phyloP scores from a whole-genome alignment of 2,888 invertebrate genomes.

The Habroteleia sp. region DNA sequence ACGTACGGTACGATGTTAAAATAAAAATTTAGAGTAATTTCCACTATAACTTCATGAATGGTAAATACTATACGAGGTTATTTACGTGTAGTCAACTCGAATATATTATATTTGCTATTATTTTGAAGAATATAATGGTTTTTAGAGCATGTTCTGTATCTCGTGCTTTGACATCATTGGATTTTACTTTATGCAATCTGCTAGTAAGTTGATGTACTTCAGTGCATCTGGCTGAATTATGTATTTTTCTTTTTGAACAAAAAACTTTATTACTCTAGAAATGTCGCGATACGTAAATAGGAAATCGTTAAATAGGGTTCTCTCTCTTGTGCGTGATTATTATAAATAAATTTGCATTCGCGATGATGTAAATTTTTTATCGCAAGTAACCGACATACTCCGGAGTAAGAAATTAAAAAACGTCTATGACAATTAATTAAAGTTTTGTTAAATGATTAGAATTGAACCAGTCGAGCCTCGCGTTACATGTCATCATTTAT shows the following conservation, averaged over 20 bases:
- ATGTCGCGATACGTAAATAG: slow-evolving; percentile 12
- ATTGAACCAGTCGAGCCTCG: slow-evolving; percentile 57
- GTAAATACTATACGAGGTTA: slow-evolving; percentile 8
- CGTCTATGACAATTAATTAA: slow-evolving; percentile 60
- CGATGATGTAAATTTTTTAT: no score
- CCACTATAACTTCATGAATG: no score
- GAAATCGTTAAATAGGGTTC: background rate
- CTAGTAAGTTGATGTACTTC: slow-evolving; percentile 8
- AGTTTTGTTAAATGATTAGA: slow-evolving; percentile 62
- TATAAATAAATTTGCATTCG: slow-evolving; percentile 10
- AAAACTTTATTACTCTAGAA: slow-evolving; percentile 14
- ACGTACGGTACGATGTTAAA: no score
- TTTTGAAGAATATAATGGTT: slow-evolving; percentile 17
- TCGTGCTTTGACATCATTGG: slow-evolving; percentile 7
- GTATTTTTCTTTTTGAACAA: slow-evolving; percentile 7
- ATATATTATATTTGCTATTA: slow-evolving; percentile 9
- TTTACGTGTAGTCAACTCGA: background rate
- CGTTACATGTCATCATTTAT: slow-evolving; percentile 67
- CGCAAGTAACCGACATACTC: no score
- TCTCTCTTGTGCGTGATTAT: background rate
- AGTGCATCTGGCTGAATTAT: slow-evolving; percentile 5
- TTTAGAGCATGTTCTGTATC: slow-evolving; percentile 1
- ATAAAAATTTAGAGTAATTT: no score
- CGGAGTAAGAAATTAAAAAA: slow-evolving; percentile 45
- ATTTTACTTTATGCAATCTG: slow-evolving; percentile 7